These are phyloP conservation scores for Mesocentrotus franciscanus DNA, from an alignment of 53 echinoderm and acorn worm species.

Conservation along the genomic window DNA sequence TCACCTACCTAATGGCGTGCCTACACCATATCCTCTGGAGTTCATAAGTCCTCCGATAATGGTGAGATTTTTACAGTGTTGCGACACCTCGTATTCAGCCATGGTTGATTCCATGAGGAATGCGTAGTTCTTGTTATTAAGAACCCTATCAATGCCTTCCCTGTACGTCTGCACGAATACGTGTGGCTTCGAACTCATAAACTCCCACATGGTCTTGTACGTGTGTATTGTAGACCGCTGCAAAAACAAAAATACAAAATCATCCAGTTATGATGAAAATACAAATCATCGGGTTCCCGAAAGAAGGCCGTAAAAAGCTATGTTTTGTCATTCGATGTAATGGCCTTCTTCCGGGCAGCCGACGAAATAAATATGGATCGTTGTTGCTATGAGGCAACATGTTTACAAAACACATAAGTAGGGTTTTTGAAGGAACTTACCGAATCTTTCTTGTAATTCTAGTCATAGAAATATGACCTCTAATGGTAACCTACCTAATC, in stretches of 20 bases:
- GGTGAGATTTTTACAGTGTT: slow-evolving; percentile 91
- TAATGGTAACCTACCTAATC: neutral
- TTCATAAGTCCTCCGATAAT: slow-evolving; percentile 94
- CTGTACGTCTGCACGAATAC: slow-evolving; percentile 90
- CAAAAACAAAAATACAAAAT: slow-evolving; percentile 12
- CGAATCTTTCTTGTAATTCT: neutral
- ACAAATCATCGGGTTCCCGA: neutral
- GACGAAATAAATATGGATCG: too few relatives aligned
- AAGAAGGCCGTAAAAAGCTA: too few relatives aligned
- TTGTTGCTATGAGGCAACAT: neutral
- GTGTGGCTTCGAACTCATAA: slow-evolving; percentile 79
- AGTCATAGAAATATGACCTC: neutral
- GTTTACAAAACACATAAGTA: neutral
- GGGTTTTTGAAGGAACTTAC: neutral
- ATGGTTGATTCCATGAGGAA: slow-evolving; percentile 97
- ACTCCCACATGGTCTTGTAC: slow-evolving; percentile 93
- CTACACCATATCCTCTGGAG: slow-evolving; percentile 95
- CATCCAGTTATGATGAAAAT: neutral
- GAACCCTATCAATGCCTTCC: slow-evolving; percentile 86
- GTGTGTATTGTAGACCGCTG: slow-evolving; percentile 95
- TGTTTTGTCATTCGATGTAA: too few relatives aligned
- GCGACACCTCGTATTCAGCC: slow-evolving; percentile 88
- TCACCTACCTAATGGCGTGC: slow-evolving; percentile 89
- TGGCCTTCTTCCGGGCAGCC: too few relatives aligned
- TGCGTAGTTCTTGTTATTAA: slow-evolving; percentile 87